phyloP scores from a whole-genome alignment of 2,113 vertebrate species.

The Rhegmatorhina hoffmannsi region DNA sequence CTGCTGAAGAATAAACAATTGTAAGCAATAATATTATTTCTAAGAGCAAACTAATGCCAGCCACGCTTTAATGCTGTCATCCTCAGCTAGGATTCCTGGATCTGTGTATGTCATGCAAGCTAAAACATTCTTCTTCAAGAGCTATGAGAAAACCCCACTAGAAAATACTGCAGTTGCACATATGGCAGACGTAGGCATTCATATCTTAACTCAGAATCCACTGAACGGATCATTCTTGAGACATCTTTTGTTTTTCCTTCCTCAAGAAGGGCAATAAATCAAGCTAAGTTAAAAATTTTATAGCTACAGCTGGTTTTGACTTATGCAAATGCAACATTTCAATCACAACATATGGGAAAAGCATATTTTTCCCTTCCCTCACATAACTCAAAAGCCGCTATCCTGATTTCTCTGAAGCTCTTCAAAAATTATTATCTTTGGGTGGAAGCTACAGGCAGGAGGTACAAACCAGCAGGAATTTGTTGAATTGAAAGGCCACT shows the following conservation, averaged over 20 bases:
- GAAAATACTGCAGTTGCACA: neutral
- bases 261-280: slow-evolving; percentile 48
- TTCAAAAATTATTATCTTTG: neutral
- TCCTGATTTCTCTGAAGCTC: neutral
- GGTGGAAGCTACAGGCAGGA: neutral
- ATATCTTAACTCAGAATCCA: neutral
- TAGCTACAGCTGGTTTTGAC: slow-evolving; percentile 58
- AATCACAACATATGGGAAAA: slow-evolving; percentile 57
- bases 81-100: neutral
- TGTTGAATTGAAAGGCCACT: neutral
- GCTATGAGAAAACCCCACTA: neutral
- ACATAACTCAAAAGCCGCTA: slow-evolving; percentile 13
- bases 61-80: neutral
- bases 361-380: neutral
- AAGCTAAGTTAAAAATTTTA: slow-evolving; percentile 53
- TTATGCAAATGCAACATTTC: slow-evolving; percentile 64
- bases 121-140: neutral
- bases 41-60: neutral
- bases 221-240: neutral
- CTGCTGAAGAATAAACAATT: neutral
- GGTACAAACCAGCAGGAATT: neutral
- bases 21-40: neutral
- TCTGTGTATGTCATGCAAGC: neutral
- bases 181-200: neutral
- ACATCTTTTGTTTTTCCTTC: slow-evolving; percentile 32